These are phyloP conservation scores for Diglossa cyanea DNA, from an alignment of 2,797 vertebrate species.

Conservation along the genomic window DNA sequence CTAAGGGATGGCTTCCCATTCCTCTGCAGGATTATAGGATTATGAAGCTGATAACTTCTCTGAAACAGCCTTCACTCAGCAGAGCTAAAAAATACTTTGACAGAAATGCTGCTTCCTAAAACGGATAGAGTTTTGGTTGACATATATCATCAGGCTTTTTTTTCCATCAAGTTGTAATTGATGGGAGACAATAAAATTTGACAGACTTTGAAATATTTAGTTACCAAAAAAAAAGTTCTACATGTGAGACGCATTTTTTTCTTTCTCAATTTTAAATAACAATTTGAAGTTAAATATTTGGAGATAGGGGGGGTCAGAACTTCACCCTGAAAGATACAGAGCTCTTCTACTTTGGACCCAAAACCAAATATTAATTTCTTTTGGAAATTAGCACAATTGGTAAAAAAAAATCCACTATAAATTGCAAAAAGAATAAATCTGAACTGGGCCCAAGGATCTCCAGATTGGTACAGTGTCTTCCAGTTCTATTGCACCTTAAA, in stretches of 20 bases:
- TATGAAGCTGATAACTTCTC: neutral
- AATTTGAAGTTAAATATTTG: neutral
- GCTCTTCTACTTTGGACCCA: neutral
- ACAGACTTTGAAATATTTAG: neutral
- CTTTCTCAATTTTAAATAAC: neutral
- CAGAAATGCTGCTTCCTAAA: neutral
- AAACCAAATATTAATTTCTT: neutral
- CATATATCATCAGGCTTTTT: neutral
- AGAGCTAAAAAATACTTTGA: neutral
- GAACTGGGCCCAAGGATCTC: neutral
- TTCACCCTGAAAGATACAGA: neutral
- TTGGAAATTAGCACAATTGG: neutral
- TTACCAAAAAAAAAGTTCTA: neutral
- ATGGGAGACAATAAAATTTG: neutral
- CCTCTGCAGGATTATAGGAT: neutral
- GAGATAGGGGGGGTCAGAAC: neutral
- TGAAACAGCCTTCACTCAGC: neutral
- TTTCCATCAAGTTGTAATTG: neutral
- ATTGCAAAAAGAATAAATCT: neutral
- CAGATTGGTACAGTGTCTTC: neutral
- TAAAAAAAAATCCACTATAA: neutral
- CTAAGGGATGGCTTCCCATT: neutral
- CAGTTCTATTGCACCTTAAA: neutral
- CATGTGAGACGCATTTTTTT: fast-evolving
- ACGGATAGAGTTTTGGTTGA: neutral